phyloP scores from a whole-genome alignment of 2,113 vertebrate species.

The Toxotes jaculatrix region DNA sequence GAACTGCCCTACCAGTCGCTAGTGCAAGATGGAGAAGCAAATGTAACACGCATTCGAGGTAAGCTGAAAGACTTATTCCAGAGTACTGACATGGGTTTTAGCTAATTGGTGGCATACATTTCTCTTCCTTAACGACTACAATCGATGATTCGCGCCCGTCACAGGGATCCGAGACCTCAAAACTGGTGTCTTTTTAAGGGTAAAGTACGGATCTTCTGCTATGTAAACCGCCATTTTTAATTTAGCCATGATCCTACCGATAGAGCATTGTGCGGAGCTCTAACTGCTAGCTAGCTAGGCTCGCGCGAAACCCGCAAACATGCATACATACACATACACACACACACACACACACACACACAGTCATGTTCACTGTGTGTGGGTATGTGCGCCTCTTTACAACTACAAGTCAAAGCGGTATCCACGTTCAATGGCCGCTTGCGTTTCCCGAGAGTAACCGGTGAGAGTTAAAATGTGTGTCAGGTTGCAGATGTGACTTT shows the following conservation, averaged over 20 bases:
- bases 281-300: conserved; percentile 57
- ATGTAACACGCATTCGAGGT: conserved; percentile 85
- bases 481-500: conserved; percentile 46
- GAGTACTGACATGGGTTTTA: conserved; percentile 12
- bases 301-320: conserved; percentile 64
- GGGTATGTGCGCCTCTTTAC: conserved; percentile 16
- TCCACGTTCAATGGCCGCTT: background rate
- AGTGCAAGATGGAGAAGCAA: conserved; percentile 89
- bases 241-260: conserved; percentile 80
- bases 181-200: conserved; percentile 54
- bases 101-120: background rate
- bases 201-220: conserved; percentile 75
- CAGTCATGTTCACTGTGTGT: conserved; percentile 43
- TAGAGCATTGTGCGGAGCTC: conserved; percentile 79
- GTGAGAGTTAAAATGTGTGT: conserved; percentile 14
- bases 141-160: background rate
- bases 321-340: conserved; percentile 20
- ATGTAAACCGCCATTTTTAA: conserved; percentile 89
- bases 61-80: conserved; percentile 70
- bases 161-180: background rate
- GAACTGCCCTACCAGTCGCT: conserved; percentile 76
- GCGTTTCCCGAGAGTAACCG: background rate
- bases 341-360: background rate
- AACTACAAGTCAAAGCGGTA: conserved; percentile 21
- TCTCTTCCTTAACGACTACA: background rate